These are phyloP conservation scores for Hestina assimilis DNA, from an alignment of 1,140 invertebrate genomes.

Conservation along the genomic window DNA sequence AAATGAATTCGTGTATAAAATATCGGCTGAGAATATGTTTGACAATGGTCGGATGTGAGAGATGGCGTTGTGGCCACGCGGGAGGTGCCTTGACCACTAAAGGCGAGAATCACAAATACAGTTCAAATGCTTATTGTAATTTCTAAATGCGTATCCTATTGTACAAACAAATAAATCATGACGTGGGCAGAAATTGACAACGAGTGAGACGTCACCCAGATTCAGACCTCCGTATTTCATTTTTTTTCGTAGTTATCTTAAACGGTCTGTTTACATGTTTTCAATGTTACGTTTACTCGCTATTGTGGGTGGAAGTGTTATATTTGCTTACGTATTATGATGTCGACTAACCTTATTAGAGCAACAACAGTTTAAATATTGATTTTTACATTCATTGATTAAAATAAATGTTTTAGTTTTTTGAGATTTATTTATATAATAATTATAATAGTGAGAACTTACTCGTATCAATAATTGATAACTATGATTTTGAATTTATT, in stretches of 20 bases:
- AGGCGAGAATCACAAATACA: slow-evolving; percentile 50
- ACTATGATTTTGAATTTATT: no score
- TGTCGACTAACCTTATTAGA: neutral
- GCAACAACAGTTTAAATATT: no score
- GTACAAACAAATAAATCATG: slow-evolving; percentile 36
- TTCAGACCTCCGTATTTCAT: slow-evolving; percentile 1
- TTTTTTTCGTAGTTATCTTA: neutral
- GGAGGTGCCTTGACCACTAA: slow-evolving; percentile 48
- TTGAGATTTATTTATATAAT: no score
- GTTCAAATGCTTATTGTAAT: slow-evolving; percentile 31
- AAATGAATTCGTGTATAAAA: slow-evolving; percentile 50
- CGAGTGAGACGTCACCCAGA: slow-evolving; percentile 9
- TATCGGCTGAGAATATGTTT: slow-evolving; percentile 43
- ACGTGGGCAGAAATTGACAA: slow-evolving; percentile 36
- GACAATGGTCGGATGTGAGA: slow-evolving; percentile 44
- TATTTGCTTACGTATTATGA: neutral
- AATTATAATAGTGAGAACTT: no score
- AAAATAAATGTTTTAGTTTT: no score
- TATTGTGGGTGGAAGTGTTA: neutral
- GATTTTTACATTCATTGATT: no score
- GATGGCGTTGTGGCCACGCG: slow-evolving; percentile 43
- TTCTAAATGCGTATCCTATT: slow-evolving; percentile 31
- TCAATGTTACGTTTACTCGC: slow-evolving; percentile 3
- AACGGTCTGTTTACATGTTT: slow-evolving; percentile 13
- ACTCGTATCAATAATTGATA: no score